Evolutionary conservation across 2,888 invertebrate genomes (phyloP).

Genomic region (Parapristionchus giblindavisi): DNA sequence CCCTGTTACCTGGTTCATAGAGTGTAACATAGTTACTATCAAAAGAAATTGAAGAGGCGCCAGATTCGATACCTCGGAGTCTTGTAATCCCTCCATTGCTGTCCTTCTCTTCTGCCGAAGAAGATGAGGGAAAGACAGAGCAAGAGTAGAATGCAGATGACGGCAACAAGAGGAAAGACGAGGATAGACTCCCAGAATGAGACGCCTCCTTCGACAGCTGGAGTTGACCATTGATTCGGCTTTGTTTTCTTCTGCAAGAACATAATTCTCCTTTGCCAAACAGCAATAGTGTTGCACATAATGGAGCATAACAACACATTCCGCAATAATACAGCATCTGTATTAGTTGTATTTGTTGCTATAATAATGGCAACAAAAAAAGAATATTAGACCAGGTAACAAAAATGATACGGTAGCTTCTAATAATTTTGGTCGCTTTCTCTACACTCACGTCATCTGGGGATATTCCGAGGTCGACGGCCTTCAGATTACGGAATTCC

Average conservation of each 20-base stretch:
- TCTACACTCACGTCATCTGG: constrained; percentile 14
- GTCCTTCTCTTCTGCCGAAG: constrained; percentile 69
- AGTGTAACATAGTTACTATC: too few species aligned
- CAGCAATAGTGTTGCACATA: too few species aligned
- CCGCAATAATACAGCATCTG: too few species aligned
- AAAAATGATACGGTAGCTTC: background rate
- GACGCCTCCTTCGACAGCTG: constrained; percentile 28
- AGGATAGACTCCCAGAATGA: constrained; percentile 63
- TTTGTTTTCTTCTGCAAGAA: constrained; percentile 7
- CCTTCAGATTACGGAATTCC: constrained; percentile 34
- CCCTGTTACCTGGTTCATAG: too few species aligned
- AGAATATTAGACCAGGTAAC: too few species aligned
- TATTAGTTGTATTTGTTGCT: too few species aligned
- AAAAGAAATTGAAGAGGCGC: background rate
- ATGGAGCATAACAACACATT: too few species aligned
- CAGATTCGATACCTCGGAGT: constrained; percentile 69
- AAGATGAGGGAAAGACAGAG: constrained; percentile 65
- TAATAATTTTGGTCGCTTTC: background rate
- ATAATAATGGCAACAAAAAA: too few species aligned
- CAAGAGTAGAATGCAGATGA: constrained; percentile 62
- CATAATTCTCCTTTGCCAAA: background rate
- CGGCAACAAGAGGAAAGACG: constrained; percentile 56
- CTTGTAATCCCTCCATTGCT: constrained; percentile 69
- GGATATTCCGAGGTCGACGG: constrained; percentile 7
- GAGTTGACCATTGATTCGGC: background rate